Conservation (phyloP, 2,797 vertebrate genomes). For the Brachyrhaphis roseni region DNA sequence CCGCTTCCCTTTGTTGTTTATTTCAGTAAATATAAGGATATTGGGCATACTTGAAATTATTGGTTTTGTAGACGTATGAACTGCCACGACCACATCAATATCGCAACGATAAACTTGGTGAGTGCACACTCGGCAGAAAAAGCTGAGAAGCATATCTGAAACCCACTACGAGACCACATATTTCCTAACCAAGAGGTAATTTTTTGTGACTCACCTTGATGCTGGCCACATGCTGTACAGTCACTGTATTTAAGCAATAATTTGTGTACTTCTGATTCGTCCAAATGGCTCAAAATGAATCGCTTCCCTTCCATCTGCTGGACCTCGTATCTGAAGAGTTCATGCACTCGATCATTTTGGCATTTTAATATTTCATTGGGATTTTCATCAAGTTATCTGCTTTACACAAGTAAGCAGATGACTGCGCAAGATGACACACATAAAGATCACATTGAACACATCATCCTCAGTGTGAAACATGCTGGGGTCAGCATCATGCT, state of each 20-base stretch:
- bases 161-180: slow-evolving; percentile 14
- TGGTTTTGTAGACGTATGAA: slow-evolving; percentile 5
- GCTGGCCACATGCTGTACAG: background rate
- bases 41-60: slow-evolving; percentile 6
- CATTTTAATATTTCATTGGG: background rate
- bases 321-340: slow-evolving; percentile 5
- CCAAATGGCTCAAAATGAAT: slow-evolving; percentile 35
- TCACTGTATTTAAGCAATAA: slow-evolving; percentile 16
- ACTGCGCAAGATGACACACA: background rate
- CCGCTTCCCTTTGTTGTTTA: slow-evolving; percentile 24
- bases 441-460: background rate
- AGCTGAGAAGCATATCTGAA: slow-evolving; percentile 14
- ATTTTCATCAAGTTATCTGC: background rate
- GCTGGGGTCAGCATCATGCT: background rate
- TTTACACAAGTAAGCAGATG: background rate
- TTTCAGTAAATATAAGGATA: slow-evolving; percentile 23
- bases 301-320: slow-evolving; percentile 26
- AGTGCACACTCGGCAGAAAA: slow-evolving; percentile 17
- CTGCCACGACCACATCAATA: slow-evolving; percentile 1
- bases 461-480: background rate
- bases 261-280: slow-evolving; percentile 23
- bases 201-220: slow-evolving; percentile 4
- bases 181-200: slow-evolving; percentile 23
- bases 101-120: background rate
- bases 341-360: background rate